Base-by-base conservation (phyloP, 2,888 invertebrate genomes). In the Macrosoma leucophasiata region DNA sequence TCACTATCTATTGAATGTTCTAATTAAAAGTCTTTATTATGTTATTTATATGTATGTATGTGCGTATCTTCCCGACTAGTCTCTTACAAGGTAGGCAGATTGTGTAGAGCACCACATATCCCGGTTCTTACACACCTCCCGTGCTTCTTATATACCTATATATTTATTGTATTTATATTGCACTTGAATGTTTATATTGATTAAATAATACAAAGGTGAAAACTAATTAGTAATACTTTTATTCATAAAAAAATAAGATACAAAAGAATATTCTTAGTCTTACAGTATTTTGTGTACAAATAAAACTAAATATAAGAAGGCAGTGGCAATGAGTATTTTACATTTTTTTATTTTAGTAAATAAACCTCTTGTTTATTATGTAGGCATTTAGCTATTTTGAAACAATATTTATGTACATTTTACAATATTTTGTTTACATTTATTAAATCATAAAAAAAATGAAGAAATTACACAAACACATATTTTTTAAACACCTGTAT, bases 241-340 rank as follows among this genome's bases (percentile, higher is more conserved):
- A 67, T 60, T 59, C 58, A 51, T 59, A 62, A 59, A 34, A 72
- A 73, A 70, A 69, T 63, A 66, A 74, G 72, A 72, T 76, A 76
- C 71, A 76, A 73, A 74, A 72, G 62, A 68, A 69, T 64, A 63
- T 61, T 38, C 20, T 36, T 18, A 25, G 6, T 14, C 11, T 15
- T 11, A 14, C 13, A 26, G 29, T 29, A 28, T 30, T 27, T 29
- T 29, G 32, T 30, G 18, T 29, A 39, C 36, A 47, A 48, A 29
- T 50, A 39, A 54, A 46, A 51, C 50, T 52, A 51, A 55, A 55
- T 48, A 36, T 36, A 39, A 43, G 34, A 39, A 24, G 48, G 54
- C 48, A 42, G 43, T 45, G 45, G 27, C 22, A 31, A 13, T 46
- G 49, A 50, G 52, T 52, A 52, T 52, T 50, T 37, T 40, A 39